Evolutionary conservation across 1,140 invertebrate species (phyloP), one percentile per base, ranked within the genome.

Genomic region (Micrasema minimum): DNA sequence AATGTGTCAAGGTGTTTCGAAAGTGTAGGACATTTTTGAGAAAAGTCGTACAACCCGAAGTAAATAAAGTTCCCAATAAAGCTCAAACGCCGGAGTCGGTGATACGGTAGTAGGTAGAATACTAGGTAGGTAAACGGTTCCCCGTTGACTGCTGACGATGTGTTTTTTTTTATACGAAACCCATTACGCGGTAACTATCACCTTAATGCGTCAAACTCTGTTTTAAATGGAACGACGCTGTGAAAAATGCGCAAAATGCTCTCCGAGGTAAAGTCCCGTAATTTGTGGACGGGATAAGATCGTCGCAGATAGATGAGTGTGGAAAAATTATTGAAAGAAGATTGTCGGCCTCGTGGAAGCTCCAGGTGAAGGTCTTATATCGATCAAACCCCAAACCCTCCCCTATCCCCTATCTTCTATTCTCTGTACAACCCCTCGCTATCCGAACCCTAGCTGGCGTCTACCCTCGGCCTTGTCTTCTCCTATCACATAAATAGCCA

Each of bases 351-450:
- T 26, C 59, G 59, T 35, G 59, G 45, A 64, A 46, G 20, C 18
- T 37, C 45, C 67, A 69, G 67, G 67, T 62, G 59, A 69, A 41
- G 51, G 55, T 31, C 57, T 67, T 31, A 51, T 69, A 69, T 69
- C 67, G 67, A 69, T 69, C 67, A 69, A 62, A 53, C 67, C 57
- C 50, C 67, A 69, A 62, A 53, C 67, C 57, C 50, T n/a, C 16
- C 46, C 20, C 55, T 57, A 6, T 7, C 35, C n/a, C 35, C 35
- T 5, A 18, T 18, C 14, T 14, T 18, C 48, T 3, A 23, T 2
- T 20, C 16, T 9, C n/a, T n/a, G 7, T 31, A 2, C 26, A 7
- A 31, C 50, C 46, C 18, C 2, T 22, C 16, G 9, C 46, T 10
- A 22, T 1, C 50, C 50, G 3, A 7, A 12, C 50, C 3, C 37